Evolutionary conservation across 2,888 invertebrate species (phyloP).

Genomic region (Coelopa pilipes): DNA sequence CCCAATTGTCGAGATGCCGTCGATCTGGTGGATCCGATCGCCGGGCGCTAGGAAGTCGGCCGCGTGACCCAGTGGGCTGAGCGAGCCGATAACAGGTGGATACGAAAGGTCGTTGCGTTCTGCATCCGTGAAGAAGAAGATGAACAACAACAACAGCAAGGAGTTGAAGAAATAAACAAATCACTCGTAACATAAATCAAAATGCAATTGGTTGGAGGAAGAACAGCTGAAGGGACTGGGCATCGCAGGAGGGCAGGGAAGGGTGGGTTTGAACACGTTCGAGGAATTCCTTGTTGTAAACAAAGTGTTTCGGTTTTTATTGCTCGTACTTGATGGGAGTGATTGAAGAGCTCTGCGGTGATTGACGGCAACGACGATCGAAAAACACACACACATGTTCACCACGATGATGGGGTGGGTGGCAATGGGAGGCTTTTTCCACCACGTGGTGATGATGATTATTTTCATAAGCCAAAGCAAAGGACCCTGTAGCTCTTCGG

Average conservation of each 20-base stretch:
- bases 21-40: constrained; percentile 83
- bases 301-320: not conserved
- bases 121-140: constrained; percentile 41
- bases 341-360: too few species aligned
- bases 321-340: not conserved
- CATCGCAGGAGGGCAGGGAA: too few species aligned
- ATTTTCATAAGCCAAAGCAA: too few species aligned
- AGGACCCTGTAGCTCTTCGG: too few species aligned
- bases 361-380: not conserved
- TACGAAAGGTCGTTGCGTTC: constrained; percentile 67
- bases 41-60: constrained; percentile 84
- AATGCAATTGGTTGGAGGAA: not conserved
- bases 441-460: too few species aligned
- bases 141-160: not conserved
- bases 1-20: constrained; percentile 80
- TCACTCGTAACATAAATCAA: not conserved
- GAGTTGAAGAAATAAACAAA: not conserved
- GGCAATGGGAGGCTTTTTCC: too few species aligned
- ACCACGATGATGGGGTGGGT: too few species aligned
- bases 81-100: constrained; percentile 66
- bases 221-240: not conserved
- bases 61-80: constrained; percentile 66
- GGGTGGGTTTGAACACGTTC: too few species aligned
- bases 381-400: too few species aligned
- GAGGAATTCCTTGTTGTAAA: not conserved